Conservation (phyloP, 2,113 vertebrate genomes). For the Alethe diademata region DNA sequence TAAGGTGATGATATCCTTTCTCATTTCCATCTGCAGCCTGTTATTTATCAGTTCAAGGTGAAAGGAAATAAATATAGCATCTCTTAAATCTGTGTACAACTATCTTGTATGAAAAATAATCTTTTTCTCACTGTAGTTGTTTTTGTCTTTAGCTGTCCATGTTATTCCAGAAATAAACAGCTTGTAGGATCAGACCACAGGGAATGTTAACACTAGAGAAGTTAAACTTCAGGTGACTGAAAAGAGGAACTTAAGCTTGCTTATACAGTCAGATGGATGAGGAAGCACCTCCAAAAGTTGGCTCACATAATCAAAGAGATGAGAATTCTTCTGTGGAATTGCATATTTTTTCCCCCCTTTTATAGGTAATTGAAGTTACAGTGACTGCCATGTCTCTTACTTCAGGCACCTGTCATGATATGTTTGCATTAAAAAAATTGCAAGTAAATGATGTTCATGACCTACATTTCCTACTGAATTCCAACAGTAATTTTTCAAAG, state of each 20-base stretch:
- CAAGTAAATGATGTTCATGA: neutral
- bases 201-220: neutral
- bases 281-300: neutral
- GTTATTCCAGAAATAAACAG: neutral
- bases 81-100: neutral
- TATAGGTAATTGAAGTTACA: neutral
- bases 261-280: neutral
- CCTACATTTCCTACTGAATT: neutral
- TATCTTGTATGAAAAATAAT: neutral
- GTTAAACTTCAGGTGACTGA: neutral
- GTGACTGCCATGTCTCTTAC: neutral
- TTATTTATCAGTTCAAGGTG: neutral
- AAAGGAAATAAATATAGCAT: neutral
- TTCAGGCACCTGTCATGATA: neutral
- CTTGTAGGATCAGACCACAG: neutral
- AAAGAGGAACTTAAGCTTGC: neutral
- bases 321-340: neutral
- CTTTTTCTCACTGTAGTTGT: neutral
- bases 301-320: neutral
- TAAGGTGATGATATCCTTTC: neutral
- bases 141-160: neutral
- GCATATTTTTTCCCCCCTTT: neutral
- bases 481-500: neutral
- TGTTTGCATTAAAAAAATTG: neutral
- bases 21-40: neutral